These are phyloP conservation scores for Dicaeum eximium DNA, from an alignment of 2,113 vertebrate genomes.

Conservation along the genomic window DNA sequence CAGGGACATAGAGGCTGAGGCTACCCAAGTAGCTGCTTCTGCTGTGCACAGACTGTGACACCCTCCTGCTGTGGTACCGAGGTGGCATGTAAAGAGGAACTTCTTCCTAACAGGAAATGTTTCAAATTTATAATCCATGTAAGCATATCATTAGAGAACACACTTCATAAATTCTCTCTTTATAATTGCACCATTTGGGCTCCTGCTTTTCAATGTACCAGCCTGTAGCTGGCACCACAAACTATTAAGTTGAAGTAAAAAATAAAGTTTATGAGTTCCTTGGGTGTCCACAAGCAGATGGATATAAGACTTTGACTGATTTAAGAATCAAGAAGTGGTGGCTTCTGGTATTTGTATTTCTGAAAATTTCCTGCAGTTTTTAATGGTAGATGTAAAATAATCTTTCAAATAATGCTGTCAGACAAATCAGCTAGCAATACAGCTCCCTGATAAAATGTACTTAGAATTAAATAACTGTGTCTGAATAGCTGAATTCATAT, in stretches of 20 bases:
- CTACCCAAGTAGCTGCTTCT: background rate
- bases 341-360: background rate
- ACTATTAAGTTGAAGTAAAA: background rate
- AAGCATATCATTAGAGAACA: background rate
- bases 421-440: background rate
- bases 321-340: background rate
- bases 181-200: background rate
- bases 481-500: background rate
- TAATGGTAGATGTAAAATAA: background rate
- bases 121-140: background rate
- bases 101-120: background rate
- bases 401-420: background rate
- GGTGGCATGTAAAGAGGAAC: background rate
- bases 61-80: background rate
- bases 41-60: background rate
- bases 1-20: background rate
- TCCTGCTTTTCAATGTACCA: background rate
- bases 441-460: background rate
- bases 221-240: background rate
- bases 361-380: background rate
- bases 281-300: background rate
- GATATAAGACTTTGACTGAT: background rate
- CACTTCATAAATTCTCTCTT: background rate
- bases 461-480: background rate
- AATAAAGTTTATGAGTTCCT: background rate